A percentile compares a stretch with the other conserved stretches of the same genome.
These are phyloP conservation scores for Lithosia quadra DNA, from an alignment of 2,888 invertebrate species.

Conservation along the genomic window DNA sequence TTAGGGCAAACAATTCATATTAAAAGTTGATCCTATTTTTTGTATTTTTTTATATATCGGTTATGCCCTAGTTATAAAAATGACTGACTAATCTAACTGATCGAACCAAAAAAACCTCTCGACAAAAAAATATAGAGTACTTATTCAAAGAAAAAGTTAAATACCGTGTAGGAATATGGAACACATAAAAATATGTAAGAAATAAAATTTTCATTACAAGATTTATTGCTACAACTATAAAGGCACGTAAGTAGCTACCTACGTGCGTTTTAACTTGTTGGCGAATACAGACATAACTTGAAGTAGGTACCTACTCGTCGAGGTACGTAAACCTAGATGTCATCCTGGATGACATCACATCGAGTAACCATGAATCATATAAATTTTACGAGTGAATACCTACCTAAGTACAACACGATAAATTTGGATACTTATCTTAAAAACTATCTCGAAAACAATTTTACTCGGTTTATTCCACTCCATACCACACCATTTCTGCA, in stretches of 20 bases:
- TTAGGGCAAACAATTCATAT: neutral
- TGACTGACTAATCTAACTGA: neutral
- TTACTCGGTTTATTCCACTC: neutral
- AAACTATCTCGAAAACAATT: neutral
- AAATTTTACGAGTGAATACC: constrained; percentile 27
- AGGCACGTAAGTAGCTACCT: neutral
- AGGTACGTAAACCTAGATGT: constrained; percentile 36
- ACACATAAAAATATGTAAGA: too few species aligned
- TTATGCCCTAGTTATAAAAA: neutral
- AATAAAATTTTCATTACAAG: neutral
- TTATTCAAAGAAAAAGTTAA: too few species aligned
- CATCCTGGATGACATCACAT: constrained; percentile 45
- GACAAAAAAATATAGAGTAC: too few species aligned
- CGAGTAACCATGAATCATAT: constrained; percentile 36
- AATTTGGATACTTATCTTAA: neutral
- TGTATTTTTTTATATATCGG: too few species aligned
- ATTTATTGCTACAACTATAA: neutral
- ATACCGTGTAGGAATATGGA: too few species aligned
- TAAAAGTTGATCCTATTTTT: neutral
- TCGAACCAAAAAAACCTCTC: too few species aligned
- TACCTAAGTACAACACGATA: constrained; percentile 14
- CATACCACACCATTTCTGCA: neutral
- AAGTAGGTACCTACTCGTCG: constrained; percentile 12
- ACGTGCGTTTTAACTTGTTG: neutral
- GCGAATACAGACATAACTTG: neutral